A percentile compares a stretch with the other conserved stretches of the same genome.
Conservation (phyloP, 2,888 invertebrate species). For the Rhogogaster chlorosoma region DNA sequence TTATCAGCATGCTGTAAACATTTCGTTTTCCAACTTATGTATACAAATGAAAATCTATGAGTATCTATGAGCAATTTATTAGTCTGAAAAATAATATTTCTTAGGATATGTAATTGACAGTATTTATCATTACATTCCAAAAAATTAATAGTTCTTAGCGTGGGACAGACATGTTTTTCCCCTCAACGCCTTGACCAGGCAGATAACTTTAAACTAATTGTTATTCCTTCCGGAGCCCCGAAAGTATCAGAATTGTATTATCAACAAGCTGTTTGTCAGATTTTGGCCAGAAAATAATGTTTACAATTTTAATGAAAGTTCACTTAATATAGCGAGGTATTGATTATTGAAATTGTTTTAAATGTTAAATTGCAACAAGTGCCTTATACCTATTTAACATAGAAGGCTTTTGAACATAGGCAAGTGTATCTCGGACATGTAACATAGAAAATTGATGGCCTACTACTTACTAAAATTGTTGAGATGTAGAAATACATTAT, state of each 20-base stretch:
- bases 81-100: neutral
- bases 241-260: neutral
- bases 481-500: conserved; percentile 45
- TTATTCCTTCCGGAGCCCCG: neutral
- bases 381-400: conserved; percentile 28
- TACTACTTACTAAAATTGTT: conserved; percentile 46
- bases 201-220: neutral
- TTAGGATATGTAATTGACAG: conserved; percentile 3
- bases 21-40: neutral
- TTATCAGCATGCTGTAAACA: neutral
- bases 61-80: conserved; percentile 16
- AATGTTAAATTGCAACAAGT: conserved; percentile 27
- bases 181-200: neutral
- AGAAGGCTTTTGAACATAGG: conserved; percentile 1
- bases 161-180: neutral
- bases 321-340: neutral
- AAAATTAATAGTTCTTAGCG: conserved; percentile 1
- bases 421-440: conserved; percentile 3
- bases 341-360: conserved; percentile 28
- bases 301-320: conserved; percentile 22
- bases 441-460: conserved; percentile 42
- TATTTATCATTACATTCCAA: conserved; percentile 23
- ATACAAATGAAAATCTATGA: neutral
- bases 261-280: conserved; percentile 1
- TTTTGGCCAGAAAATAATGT: neutral